Percentiles rank a stretch among this genome's conserved stretches.
Conservation (phyloP, 1,140 invertebrate species). For the Cydia pomonella region DNA sequence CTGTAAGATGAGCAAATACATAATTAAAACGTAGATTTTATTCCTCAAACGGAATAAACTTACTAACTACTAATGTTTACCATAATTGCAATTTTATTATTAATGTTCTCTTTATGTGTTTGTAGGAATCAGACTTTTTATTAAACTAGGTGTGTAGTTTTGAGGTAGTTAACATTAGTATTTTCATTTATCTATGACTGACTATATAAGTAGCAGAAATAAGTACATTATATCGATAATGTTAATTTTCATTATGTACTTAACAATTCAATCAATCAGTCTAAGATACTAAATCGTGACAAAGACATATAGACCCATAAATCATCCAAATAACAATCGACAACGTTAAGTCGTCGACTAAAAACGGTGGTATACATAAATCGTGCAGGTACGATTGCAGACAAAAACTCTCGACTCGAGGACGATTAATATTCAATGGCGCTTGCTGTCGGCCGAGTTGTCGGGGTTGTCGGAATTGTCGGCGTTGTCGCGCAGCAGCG, state of each 20-base stretch:
- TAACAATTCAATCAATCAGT: not conserved
- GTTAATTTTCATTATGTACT: conserved; percentile 3
- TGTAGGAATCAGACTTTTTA: too few relatives aligned
- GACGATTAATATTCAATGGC: conserved; percentile 69
- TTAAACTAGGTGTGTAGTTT: too few relatives aligned
- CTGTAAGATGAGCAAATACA: too few relatives aligned
- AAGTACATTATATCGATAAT: not conserved
- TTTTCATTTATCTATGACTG: too few relatives aligned
- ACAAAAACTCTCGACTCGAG: conserved; percentile 53
- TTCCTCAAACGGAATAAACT: too few relatives aligned
- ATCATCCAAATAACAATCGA: not conserved
- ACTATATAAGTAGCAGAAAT: too few relatives aligned
- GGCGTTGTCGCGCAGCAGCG: conserved; percentile 49
- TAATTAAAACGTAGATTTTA: too few relatives aligned
- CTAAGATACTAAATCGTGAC: not conserved
- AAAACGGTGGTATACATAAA: conserved; percentile 34
- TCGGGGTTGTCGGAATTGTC: conserved; percentile 56
- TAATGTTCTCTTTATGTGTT: too few relatives aligned
- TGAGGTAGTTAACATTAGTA: too few relatives aligned
- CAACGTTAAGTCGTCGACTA: conserved; percentile 4
- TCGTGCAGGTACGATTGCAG: conserved; percentile 39
- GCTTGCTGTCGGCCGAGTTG: conserved; percentile 49
- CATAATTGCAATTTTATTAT: too few relatives aligned
- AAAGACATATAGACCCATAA: not conserved
- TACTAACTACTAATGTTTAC: too few relatives aligned